Conservation (phyloP, 2,113 vertebrate species). For the Phyllostomus discolor region DNA sequence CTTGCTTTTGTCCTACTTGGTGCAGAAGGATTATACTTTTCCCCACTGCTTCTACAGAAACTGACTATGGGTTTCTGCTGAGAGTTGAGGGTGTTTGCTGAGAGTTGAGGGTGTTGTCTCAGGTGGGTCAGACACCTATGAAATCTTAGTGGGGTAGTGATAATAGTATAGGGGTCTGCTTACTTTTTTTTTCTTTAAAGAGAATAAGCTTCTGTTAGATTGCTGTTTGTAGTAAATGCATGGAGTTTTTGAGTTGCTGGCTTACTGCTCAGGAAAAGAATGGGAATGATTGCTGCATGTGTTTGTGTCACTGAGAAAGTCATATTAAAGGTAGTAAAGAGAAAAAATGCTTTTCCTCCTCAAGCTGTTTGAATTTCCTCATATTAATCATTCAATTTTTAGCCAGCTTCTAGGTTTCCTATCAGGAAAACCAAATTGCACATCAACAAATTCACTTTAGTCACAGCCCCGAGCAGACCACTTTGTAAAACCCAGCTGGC, state of each 20-base stretch:
- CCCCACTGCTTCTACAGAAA: neutral
- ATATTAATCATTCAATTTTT: conserved; percentile 30
- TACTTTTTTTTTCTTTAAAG: neutral
- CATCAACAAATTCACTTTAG: neutral
- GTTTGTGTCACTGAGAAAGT: conserved; percentile 37
- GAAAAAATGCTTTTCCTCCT: neutral
- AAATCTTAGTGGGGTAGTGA: neutral
- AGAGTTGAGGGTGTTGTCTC: neutral
- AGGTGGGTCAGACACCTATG: neutral
- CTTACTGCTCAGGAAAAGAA: conserved; percentile 25
- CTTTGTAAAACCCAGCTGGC: neutral
- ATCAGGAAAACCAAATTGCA: conserved; percentile 4
- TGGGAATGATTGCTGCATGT: neutral
- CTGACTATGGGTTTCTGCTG: neutral
- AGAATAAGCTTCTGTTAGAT: neutral
- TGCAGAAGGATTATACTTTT: neutral
- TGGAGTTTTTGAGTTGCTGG: neutral
- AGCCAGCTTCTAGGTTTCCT: conserved; percentile 22
- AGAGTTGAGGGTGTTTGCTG: neutral
- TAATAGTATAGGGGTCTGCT: neutral
- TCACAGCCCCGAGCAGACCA: neutral
- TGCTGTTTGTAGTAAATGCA: neutral
- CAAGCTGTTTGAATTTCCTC: conserved; percentile 23
- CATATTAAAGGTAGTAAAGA: conserved; percentile 1
- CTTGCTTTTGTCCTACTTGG: neutral